Conservation (phyloP, 2,113 vertebrate genomes). For the Heteronetta atricapilla region DNA sequence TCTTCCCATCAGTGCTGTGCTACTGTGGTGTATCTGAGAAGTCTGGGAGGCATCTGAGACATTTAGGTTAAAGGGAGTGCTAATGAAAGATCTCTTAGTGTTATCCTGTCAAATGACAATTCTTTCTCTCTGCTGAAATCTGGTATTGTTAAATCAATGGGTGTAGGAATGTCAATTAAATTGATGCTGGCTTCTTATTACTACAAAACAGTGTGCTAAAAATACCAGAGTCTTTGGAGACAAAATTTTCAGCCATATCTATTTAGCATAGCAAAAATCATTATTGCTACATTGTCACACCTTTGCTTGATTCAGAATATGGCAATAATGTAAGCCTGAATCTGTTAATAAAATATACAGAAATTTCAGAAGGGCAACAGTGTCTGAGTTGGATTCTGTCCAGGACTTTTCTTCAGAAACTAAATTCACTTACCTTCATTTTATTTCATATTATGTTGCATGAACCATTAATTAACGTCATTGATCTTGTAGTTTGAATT, state of each 20-base stretch:
- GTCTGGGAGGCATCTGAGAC: background rate
- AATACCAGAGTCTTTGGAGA: background rate
- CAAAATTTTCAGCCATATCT: background rate
- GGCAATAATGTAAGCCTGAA: background rate
- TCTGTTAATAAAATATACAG: background rate
- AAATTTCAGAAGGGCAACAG: background rate
- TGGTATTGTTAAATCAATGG: background rate
- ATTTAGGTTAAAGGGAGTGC: background rate
- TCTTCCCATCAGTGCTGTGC: background rate
- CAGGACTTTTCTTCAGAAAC: background rate
- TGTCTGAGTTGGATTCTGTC: background rate
- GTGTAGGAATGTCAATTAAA: background rate
- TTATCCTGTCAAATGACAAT: background rate
- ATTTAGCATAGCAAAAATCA: background rate
- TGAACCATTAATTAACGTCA: slow-evolving; percentile 17
- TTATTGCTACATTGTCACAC: background rate
- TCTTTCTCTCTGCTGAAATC: background rate
- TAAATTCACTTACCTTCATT: background rate
- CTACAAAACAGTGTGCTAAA: background rate
- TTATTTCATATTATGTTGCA: background rate
- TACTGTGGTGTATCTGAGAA: background rate
- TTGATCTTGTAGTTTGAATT: background rate
- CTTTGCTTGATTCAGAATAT: background rate
- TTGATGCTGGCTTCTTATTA: background rate
- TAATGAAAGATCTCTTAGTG: background rate